Percentiles rank a stretch among this genome's conserved stretches.
Evolutionary conservation across 2,888 invertebrate genomes (phyloP).

Genomic region (Meandrusa payeni): DNA sequence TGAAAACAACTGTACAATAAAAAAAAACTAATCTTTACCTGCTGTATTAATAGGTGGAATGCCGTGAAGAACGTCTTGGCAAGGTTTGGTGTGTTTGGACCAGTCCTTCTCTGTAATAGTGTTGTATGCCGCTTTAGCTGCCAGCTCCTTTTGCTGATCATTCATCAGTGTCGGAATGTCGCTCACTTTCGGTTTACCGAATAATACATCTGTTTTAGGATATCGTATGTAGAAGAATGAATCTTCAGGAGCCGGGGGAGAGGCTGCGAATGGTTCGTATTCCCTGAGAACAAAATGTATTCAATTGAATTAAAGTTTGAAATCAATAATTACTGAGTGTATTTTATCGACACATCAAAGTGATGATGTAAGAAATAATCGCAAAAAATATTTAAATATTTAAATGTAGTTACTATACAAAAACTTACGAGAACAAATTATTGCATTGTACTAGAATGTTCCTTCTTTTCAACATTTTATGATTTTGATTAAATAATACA

Average conservation of each 20-base stretch:
- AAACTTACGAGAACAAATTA: slow-evolving; percentile 59
- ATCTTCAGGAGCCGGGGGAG: slow-evolving; percentile 88
- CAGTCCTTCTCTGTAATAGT: slow-evolving; percentile 70
- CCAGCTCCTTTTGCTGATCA: slow-evolving; percentile 49
- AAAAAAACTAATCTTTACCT: slow-evolving; percentile 40
- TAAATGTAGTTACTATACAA: slow-evolving; percentile 13
- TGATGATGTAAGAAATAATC: no score
- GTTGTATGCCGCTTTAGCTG: slow-evolving; percentile 42
- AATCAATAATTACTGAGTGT: no score
- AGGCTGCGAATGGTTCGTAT: slow-evolving; percentile 73
- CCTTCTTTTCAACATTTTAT: slow-evolving; percentile 59
- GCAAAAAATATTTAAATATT: slow-evolving; percentile 4
- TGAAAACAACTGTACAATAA: no score
- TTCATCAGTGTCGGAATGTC: slow-evolving; percentile 42
- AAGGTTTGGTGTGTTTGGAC: slow-evolving; percentile 85
- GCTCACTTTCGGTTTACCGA: slow-evolving; percentile 51
- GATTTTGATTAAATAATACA: slow-evolving; percentile 24
- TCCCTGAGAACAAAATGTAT: slow-evolving; percentile 52
- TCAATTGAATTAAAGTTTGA: background rate
- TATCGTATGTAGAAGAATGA: slow-evolving; percentile 86
- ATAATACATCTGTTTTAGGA: slow-evolving; percentile 68
- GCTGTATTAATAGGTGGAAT: slow-evolving; percentile 67
- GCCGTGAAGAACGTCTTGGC: slow-evolving; percentile 82
- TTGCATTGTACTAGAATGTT: slow-evolving; percentile 59
- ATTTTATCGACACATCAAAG: no score